phyloP scores from a whole-genome alignment of 2,888 invertebrate species.

The Drosophila mimetica region DNA sequence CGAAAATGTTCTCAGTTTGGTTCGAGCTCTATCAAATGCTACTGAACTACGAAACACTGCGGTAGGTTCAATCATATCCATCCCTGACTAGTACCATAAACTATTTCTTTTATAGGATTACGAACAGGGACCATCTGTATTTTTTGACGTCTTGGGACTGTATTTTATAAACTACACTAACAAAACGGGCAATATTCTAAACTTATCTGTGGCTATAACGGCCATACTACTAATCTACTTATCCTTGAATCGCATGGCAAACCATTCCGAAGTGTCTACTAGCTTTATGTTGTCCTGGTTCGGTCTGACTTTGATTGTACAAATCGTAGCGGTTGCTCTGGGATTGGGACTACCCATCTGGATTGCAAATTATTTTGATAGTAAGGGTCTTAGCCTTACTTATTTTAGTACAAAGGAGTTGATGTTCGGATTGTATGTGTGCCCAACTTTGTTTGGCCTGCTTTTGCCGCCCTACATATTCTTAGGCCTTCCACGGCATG shows the following conservation, averaged over 20 bases:
- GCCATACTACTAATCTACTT: constrained; percentile 75
- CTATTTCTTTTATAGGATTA: constrained; percentile 70
- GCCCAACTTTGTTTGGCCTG: constrained; percentile 80
- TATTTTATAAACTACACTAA: constrained; percentile 88
- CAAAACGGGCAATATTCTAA: constrained; percentile 80
- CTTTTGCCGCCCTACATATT: constrained; percentile 74
- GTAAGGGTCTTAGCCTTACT: constrained; percentile 84
- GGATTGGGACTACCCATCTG: constrained; percentile 76
- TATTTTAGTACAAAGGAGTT: constrained; percentile 86
- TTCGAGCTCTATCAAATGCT: constrained; percentile 85
- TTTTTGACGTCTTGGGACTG: constrained; percentile 89
- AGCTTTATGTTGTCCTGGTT: constrained; percentile 62
- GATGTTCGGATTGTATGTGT: constrained; percentile 82
- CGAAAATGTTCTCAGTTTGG: constrained; percentile 87
- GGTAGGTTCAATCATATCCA: constrained; percentile 23
- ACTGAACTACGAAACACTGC: constrained; percentile 72
- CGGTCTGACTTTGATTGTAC: constrained; percentile 30
- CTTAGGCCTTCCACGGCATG: constrained; percentile 69
- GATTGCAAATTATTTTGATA: constrained; percentile 83
- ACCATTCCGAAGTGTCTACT: constrained; percentile 57
- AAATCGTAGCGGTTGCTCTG: constrained; percentile 68
- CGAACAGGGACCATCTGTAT: constrained; percentile 86
- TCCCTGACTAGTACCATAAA: too few species aligned
- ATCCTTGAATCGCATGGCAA: constrained; percentile 73
- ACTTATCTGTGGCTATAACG: constrained; percentile 81